Evolutionary conservation across 2,113 vertebrate species (phyloP).

Genomic region (Gadus chalcogrammus): DNA sequence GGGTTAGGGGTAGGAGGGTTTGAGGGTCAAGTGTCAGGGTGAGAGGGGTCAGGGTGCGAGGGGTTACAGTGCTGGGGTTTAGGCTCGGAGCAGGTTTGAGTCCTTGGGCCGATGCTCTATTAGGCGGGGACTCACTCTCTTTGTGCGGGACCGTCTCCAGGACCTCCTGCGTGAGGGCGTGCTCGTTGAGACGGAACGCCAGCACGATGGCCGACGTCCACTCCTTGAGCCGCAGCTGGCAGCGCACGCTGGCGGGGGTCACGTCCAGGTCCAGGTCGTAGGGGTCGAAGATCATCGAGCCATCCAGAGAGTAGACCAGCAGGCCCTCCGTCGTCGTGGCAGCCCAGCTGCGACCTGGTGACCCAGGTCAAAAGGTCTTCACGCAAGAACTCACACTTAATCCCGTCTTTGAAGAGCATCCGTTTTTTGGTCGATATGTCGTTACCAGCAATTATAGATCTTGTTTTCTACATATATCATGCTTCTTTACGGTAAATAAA

Average conservation of each 20-base stretch:
- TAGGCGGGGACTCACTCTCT: slow-evolving; percentile 73
- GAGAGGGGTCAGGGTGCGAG: too few relatives aligned
- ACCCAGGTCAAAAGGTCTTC: not conserved
- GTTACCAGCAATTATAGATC: too few relatives aligned
- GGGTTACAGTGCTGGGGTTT: too few relatives aligned
- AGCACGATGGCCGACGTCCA: slow-evolving; percentile 83
- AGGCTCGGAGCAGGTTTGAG: too few relatives aligned
- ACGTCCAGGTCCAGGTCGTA: slow-evolving; percentile 90
- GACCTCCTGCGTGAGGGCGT: slow-evolving; percentile 80
- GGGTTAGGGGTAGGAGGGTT: too few relatives aligned
- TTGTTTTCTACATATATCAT: too few relatives aligned
- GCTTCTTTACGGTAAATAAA: too few relatives aligned
- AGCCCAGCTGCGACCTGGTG: slow-evolving; percentile 88
- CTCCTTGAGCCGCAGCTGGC: slow-evolving; percentile 72
- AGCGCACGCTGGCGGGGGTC: slow-evolving; percentile 81
- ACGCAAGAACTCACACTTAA: not conserved
- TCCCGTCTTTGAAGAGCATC: not conserved
- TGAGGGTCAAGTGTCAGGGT: too few relatives aligned
- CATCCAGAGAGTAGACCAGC: slow-evolving; percentile 89
- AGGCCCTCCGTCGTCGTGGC: slow-evolving; percentile 93
- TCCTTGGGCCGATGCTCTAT: too few relatives aligned
- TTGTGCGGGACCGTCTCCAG: slow-evolving; percentile 83
- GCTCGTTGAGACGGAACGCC: slow-evolving; percentile 90
- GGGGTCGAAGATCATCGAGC: slow-evolving; percentile 87
- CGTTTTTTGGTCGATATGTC: too few relatives aligned